Percentiles rank a stretch among this genome's conserved stretches.
phyloP scores from a whole-genome alignment of 1,140 invertebrate species.

The Brachionus plicatilis region DNA sequence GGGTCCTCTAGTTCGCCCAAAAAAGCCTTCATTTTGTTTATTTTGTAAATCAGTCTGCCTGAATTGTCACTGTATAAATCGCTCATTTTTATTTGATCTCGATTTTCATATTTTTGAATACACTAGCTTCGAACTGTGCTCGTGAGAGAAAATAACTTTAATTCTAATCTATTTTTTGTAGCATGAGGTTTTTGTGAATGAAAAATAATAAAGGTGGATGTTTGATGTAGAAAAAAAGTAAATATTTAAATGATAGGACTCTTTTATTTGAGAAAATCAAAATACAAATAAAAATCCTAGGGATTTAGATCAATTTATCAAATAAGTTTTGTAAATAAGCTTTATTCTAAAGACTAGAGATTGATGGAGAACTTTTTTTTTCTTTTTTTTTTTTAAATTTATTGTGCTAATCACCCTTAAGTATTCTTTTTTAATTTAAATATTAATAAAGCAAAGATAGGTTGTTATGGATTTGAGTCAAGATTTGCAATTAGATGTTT shows the following conservation, averaged over 20 bases:
- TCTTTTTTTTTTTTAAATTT: neutral
- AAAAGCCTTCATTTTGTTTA: conserved; percentile 1
- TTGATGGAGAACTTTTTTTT: neutral
- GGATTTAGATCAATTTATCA: conserved; percentile 34
- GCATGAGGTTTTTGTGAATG: neutral
- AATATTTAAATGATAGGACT: conserved; percentile 22
- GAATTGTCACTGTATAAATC: neutral
- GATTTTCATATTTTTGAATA: neutral
- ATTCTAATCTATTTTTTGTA: neutral
- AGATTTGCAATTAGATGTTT: conserved; percentile 25
- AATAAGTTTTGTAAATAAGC: conserved; percentile 14
- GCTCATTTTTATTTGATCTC: neutral
- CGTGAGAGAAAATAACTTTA: neutral
- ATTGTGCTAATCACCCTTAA: conserved; percentile 14
- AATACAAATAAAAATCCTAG: neutral
- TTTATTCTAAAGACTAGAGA: conserved; percentile 8
- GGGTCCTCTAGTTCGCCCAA: neutral
- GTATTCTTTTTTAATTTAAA: conserved; percentile 29
- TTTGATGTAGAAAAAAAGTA: conserved; percentile 15
- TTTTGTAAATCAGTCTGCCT: neutral
- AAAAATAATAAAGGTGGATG: conserved; percentile 13
- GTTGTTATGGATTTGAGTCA: conserved; percentile 15
- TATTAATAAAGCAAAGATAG: conserved; percentile 28
- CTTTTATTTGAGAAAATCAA: conserved; percentile 27
- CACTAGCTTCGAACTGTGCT: neutral